These are phyloP conservation scores for Illadopsis cleaveri DNA, from an alignment of 2,113 vertebrate genomes.

Conservation along the genomic window DNA sequence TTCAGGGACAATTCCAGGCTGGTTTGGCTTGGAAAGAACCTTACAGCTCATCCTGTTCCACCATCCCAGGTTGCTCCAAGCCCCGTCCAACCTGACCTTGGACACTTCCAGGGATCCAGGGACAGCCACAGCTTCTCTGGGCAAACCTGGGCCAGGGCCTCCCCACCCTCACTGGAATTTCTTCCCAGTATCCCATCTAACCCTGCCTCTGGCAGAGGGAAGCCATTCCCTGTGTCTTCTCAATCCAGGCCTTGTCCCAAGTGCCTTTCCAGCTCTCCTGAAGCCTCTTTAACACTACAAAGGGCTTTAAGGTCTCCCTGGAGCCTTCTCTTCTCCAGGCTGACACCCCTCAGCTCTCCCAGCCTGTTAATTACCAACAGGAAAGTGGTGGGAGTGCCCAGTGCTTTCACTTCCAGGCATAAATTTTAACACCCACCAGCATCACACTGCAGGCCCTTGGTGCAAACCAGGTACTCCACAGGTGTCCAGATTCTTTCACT, in stretches of 20 bases:
- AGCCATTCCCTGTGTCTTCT: background rate
- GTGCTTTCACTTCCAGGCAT: accelerated
- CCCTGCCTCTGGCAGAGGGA: no score
- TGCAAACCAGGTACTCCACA: background rate
- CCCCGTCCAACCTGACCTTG: background rate
- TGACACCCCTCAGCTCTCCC: background rate
- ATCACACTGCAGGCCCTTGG: background rate
- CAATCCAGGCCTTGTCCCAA: background rate
- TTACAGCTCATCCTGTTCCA: background rate
- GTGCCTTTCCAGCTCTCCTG: background rate
- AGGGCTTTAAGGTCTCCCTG: background rate
- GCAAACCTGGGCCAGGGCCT: background rate
- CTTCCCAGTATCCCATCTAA: background rate
- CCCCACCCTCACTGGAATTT: background rate
- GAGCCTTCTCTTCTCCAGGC: background rate
- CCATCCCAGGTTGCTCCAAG: background rate
- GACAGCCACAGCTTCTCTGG: background rate
- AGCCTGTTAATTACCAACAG: background rate
- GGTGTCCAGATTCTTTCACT: background rate
- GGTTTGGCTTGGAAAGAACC: background rate
- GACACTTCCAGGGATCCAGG: background rate
- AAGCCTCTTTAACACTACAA: background rate
- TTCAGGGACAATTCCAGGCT: background rate
- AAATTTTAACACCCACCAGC: background rate
- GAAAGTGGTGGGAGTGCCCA: background rate